Evolutionary conservation across 2,113 vertebrate species (phyloP).

Genomic region (Leucopsar rothschildi): DNA sequence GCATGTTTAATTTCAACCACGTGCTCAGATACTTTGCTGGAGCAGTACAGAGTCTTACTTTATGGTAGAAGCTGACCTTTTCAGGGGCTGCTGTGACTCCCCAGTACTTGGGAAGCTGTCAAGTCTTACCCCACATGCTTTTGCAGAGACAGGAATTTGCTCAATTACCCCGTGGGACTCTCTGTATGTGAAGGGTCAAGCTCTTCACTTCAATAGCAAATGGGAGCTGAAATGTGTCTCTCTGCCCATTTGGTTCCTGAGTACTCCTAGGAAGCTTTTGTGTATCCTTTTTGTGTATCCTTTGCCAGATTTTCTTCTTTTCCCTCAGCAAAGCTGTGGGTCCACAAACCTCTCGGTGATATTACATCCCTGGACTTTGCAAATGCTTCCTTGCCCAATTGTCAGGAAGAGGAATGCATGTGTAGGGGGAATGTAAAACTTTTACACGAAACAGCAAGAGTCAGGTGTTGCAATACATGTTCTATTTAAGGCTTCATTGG

Average conservation of each 20-base stretch:
- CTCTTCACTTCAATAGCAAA: background rate
- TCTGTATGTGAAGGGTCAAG: background rate
- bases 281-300: background rate
- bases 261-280: background rate
- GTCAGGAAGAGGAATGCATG: background rate
- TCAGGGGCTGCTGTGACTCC: background rate
- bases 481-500: background rate
- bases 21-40: background rate
- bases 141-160: background rate
- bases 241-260: rapidly evolving
- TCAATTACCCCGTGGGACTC: rapidly evolving
- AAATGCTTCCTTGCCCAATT: background rate
- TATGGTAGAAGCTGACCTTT: background rate
- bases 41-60: background rate
- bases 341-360: background rate
- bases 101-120: rapidly evolving
- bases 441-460: background rate
- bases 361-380: background rate
- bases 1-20: background rate
- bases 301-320: background rate
- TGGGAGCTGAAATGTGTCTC: background rate
- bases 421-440: background rate
- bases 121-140: background rate
- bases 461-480: background rate
- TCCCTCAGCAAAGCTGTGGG: rapidly evolving